Evolutionary conservation across 2,888 invertebrate species (phyloP).

Genomic region (Rhynchonema sp.): DNA sequence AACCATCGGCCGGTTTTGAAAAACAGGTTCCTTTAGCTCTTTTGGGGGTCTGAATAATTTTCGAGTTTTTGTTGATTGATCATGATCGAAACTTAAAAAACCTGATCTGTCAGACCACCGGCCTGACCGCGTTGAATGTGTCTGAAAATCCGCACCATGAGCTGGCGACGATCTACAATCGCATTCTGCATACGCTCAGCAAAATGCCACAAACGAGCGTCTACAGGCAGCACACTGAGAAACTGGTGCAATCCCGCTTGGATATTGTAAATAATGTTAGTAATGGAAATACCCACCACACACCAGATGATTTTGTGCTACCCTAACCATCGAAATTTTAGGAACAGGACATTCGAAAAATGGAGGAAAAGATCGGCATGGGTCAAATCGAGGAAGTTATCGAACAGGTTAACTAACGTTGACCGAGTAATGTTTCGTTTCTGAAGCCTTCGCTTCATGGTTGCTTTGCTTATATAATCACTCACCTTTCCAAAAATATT

Average conservation of each 20-base stretch:
- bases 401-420: constrained; percentile 40
- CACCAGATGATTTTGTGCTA: neutral
- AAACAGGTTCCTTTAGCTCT: neutral
- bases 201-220: constrained; percentile 58
- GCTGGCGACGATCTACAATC: constrained; percentile 57
- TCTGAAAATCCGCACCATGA: constrained; percentile 33
- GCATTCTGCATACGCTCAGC: constrained; percentile 55
- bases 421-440: neutral
- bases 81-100: neutral
- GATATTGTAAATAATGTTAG: constrained; percentile 47
- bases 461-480: no score
- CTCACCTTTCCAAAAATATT: no score
- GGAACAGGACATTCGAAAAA: constrained; percentile 42
- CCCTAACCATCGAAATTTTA: constrained; percentile 15
- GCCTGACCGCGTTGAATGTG: constrained; percentile 25
- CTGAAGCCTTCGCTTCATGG: neutral
- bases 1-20: neutral
- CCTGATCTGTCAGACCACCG: constrained; percentile 23
- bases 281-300: neutral
- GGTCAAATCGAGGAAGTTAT: constrained; percentile 41
- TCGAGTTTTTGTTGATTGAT: neutral
- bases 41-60: no score
- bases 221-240: constrained; percentile 69
- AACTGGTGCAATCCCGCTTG: constrained; percentile 52
- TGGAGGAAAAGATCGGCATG: constrained; percentile 60